Percentiles rank a stretch among this genome's conserved stretches.
Evolutionary conservation across 2,797 vertebrate species (phyloP).

Genomic region (Mus minutoides): DNA sequence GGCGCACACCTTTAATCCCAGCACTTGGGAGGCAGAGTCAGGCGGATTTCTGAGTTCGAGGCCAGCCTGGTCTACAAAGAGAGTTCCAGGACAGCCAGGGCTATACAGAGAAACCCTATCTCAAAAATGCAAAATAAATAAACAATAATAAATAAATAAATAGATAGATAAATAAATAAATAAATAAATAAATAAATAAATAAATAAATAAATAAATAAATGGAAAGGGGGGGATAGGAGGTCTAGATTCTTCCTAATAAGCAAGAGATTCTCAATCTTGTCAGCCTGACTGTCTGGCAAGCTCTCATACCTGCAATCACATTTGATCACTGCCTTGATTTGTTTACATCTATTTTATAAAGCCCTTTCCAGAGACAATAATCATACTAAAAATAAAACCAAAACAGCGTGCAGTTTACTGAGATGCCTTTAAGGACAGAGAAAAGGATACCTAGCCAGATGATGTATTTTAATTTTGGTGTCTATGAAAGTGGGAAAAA

Average conservation of each 20-base stretch:
- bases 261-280: background rate
- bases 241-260: slow-evolving; percentile 17
- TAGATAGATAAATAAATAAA: too few relatives aligned
- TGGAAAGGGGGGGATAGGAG: background rate
- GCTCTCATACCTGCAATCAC: background rate
- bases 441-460: background rate
- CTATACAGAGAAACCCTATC: too few relatives aligned
- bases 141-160: too few relatives aligned
- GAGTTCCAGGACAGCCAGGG: too few relatives aligned
- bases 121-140: too few relatives aligned
- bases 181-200: too few relatives aligned
- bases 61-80: too few relatives aligned
- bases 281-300: background rate
- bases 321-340: background rate
- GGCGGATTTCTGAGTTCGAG: too few relatives aligned
- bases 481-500: background rate
- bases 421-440: background rate
- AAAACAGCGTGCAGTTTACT: background rate
- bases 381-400: slow-evolving; percentile 9
- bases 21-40: too few relatives aligned
- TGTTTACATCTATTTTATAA: slow-evolving; percentile 21
- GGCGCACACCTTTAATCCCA: too few relatives aligned
- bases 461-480: background rate
- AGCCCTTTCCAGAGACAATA: background rate
- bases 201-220: too few relatives aligned